Conservation (phyloP, 2,797 vertebrate genomes). For the Halcyon chelicuti region DNA sequence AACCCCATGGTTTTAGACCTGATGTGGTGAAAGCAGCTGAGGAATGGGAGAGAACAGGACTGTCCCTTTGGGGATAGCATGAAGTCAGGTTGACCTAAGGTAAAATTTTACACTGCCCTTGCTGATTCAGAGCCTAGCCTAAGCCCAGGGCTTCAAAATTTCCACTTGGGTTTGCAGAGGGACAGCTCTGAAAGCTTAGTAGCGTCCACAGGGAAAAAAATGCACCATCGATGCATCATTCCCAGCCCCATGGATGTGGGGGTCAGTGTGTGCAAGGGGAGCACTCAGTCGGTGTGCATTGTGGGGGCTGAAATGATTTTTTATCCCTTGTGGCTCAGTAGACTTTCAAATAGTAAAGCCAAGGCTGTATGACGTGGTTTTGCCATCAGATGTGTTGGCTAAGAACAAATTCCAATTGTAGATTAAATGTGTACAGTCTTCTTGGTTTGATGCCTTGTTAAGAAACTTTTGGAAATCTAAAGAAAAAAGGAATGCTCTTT, state of each 20-base stretch:
- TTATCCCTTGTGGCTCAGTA: not conserved
- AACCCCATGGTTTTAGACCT: not conserved
- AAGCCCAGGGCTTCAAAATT: not conserved
- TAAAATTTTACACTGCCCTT: not conserved
- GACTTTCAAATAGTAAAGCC: not conserved
- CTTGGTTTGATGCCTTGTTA: not conserved
- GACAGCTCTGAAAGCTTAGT: not conserved
- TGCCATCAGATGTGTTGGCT: not conserved
- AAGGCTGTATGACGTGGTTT: accelerated
- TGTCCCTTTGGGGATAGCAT: not conserved
- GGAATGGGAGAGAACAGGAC: not conserved
- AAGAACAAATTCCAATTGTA: not conserved
- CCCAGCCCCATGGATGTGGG: not conserved
- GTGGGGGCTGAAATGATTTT: not conserved
- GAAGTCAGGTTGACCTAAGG: not conserved
- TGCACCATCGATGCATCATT: not conserved
- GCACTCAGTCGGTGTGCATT: not conserved
- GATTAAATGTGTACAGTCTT: not conserved
- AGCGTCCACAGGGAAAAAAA: not conserved
- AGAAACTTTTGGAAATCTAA: not conserved
- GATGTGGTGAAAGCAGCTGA: accelerated
- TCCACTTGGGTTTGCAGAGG: not conserved
- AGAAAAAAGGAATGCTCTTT: not conserved
- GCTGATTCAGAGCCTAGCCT: not conserved
- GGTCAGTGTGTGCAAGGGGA: not conserved